Evolutionary conservation across 2,797 vertebrate species (phyloP).

Genomic region (Luscinia megarhynchos): DNA sequence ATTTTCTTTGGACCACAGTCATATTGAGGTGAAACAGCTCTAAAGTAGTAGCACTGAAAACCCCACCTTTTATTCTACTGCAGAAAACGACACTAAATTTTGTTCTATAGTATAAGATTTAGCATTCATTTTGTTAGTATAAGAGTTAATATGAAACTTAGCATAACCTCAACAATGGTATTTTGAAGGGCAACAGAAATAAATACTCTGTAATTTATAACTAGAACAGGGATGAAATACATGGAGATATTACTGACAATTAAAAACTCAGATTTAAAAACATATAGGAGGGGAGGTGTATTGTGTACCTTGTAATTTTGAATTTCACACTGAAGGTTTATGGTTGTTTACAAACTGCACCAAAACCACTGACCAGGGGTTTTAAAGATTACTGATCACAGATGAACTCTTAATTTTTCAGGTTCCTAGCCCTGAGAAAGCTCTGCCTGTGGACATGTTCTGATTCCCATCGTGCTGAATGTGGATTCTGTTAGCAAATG

Average conservation of each 20-base stretch:
- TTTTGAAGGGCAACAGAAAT: neutral
- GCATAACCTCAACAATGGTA: neutral
- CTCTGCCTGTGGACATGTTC: neutral
- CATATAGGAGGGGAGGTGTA: accelerated
- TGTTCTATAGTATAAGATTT: neutral
- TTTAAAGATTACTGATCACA: neutral
- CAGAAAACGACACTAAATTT: neutral
- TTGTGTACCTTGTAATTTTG: neutral
- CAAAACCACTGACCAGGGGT: neutral
- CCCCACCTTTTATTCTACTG: neutral
- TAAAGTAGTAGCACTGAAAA: neutral
- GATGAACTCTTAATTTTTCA: neutral
- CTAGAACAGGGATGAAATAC: neutral
- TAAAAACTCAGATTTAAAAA: neutral
- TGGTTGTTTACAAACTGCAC: neutral
- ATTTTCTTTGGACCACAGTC: neutral
- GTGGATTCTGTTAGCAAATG: neutral
- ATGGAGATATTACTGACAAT: neutral
- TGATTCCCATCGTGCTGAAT: neutral
- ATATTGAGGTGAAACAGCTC: neutral
- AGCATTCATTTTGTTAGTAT: neutral
- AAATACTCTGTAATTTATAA: neutral
- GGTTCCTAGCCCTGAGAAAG: neutral
- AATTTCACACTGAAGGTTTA: neutral
- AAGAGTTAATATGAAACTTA: neutral